Conservation (phyloP, 2,113 vertebrate species). For the Promerops cafer region DNA sequence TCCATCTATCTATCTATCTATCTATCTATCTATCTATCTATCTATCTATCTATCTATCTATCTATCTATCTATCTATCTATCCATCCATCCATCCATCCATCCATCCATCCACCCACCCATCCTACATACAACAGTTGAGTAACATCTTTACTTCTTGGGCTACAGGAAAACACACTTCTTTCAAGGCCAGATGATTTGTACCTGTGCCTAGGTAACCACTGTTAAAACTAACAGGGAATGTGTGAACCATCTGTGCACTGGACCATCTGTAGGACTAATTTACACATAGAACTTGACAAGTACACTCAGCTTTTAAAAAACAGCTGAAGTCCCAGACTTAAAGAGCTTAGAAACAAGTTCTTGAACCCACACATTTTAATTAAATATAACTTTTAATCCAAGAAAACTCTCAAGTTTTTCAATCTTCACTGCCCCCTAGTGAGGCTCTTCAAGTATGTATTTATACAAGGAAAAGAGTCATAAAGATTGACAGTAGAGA, state of each 20-base stretch:
- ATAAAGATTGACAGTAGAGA: not conserved
- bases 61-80: not conserved
- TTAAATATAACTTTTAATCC: not conserved
- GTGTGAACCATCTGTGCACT: not conserved
- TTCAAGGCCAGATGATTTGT: not conserved
- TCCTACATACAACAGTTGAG: not conserved
- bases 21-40: not conserved
- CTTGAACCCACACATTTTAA: not conserved
- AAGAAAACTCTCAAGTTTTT: not conserved
- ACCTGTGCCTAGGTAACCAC: not conserved
- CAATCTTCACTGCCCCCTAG: slow-evolving; percentile 38
- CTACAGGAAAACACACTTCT: not conserved
- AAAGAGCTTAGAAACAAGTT: not conserved
- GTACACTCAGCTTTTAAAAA: not conserved
- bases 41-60: not conserved
- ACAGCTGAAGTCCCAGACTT: not conserved
- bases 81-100: not conserved
- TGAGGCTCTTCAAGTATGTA: not conserved
- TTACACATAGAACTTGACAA: not conserved
- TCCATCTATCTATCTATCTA: fast-evolving
- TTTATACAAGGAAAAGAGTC: not conserved
- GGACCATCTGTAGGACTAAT: not conserved
- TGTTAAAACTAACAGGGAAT: not conserved
- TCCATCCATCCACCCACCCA: not conserved
- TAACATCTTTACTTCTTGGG: not conserved